phyloP scores from a whole-genome alignment of 2,888 invertebrate genomes.

The Helobdella robusta region DNA sequence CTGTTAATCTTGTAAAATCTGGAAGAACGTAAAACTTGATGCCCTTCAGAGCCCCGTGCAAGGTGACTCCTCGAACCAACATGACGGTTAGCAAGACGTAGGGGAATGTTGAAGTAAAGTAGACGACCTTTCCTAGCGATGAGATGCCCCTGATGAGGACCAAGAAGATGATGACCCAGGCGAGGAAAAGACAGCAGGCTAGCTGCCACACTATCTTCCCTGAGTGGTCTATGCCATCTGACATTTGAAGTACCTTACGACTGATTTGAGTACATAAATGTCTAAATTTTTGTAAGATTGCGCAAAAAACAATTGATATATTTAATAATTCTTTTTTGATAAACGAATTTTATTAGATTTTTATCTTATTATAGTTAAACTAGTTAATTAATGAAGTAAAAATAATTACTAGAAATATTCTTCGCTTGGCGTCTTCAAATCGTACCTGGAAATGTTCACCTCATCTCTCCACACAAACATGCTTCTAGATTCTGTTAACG shows the following conservation, averaged over 20 bases:
- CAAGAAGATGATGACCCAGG: constrained; percentile 45
- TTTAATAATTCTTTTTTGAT: no score
- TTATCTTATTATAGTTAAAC: no score
- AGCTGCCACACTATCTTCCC: constrained; percentile 44
- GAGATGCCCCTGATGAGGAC: constrained; percentile 48
- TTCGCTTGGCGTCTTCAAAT: constrained; percentile 1
- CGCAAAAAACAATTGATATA: no score
- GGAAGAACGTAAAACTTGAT: constrained; percentile 66
- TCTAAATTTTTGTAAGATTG: no score
- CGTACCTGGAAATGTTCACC: constrained; percentile 12
- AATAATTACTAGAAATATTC: constrained; percentile 24
- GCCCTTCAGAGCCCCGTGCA: constrained; percentile 57
- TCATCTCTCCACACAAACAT: not conserved
- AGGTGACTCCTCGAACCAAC: constrained; percentile 31
- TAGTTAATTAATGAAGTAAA: no score
- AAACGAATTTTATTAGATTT: no score
- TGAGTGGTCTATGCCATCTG: constrained; percentile 39
- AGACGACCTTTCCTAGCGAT: constrained; percentile 45
- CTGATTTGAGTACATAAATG: no score
- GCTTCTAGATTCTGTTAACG: no score
- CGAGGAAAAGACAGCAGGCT: constrained; percentile 42
- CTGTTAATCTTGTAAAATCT: constrained; percentile 58
- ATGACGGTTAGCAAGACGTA: constrained; percentile 35
- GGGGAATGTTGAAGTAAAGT: constrained; percentile 34
- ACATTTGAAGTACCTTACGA: constrained; percentile 41